Base-by-base conservation (phyloP, 2,888 invertebrate genomes). In the Lydus trimaculatus region DNA sequence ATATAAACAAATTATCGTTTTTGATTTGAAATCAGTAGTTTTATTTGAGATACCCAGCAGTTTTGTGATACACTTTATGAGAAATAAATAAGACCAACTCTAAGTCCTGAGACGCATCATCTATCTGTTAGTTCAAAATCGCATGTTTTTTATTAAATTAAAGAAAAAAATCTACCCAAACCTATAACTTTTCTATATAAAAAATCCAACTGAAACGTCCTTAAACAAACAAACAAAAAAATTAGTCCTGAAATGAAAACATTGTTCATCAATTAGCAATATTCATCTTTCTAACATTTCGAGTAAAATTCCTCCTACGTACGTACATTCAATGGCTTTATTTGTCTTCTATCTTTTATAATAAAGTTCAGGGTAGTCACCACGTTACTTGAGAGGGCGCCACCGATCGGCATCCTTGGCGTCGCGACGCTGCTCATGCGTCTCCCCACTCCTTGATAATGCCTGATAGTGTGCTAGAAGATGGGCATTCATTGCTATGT, bases 401-500 rank as follows among this genome's bases (percentile, higher is more conserved):
- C 85, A 85, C 83, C 80, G 76, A 72, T 78, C 85, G 85, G 85
- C 84, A 84, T 84, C 84, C 84, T 83, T 84, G 79, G 81, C 85
- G 84, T 83, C 85, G 83, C 83, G 85, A 83, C 85, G 85, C 81
- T 83, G 84, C 85, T 84, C 85, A 84, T 84, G 84, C 84, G 85
- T 84, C 84, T 80, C 82, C 85, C 85, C 85, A 84, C 84, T 84
- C 83, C 82, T 80, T 84, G 84, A 82, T 83, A 83, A 83, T 82
- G 83, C 83, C 84, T 84, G 85, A 84, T 85, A 85, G 85, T 84
- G 84, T 83, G 84, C 83, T 83, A 83, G 83, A 84, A 85, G 85
- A 85, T 83, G 83, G 81, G 83, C 85, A 85, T 85, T 85, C 85
- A 84, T 83, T 84, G 85, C 85, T 83, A 85, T 85, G 85, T 84